These are phyloP conservation scores for Drosophila orosa DNA, from an alignment of 1,140 invertebrate genomes.

Conservation along the genomic window DNA sequence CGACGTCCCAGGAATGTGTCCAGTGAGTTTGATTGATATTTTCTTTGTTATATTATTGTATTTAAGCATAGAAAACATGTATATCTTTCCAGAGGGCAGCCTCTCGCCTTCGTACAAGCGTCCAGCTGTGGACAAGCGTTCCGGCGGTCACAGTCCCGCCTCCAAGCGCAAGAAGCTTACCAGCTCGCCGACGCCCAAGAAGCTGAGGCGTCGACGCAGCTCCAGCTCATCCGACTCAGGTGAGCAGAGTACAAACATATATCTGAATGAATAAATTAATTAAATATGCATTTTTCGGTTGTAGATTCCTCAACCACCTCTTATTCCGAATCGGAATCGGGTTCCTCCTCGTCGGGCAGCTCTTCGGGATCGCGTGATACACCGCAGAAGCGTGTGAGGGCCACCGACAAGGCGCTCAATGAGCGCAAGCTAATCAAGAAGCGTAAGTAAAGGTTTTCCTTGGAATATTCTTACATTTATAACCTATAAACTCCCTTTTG, in stretches of 20 bases:
- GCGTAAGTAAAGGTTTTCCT: constrained; percentile 49
- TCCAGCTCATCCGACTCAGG: constrained; percentile 85
- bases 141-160: constrained; percentile 63
- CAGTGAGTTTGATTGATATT: constrained; percentile 46
- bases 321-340: constrained; percentile 85
- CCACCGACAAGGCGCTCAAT: constrained; percentile 82
- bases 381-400: constrained; percentile 75
- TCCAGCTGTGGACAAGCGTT: constrained; percentile 57
- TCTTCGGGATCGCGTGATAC: constrained; percentile 83
- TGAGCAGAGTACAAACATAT: no score
- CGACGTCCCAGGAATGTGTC: constrained; percentile 66
- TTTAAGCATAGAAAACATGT: no score
- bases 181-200: constrained; percentile 62
- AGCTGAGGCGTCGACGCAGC: constrained; percentile 60
- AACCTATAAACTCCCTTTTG: not conserved
- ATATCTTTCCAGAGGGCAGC: constrained; percentile 68
- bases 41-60: no score
- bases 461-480: not conserved
- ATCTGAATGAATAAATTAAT: no score
- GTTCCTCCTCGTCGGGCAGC: constrained; percentile 86
- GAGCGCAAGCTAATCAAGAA: constrained; percentile 85
- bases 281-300: no score
- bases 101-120: constrained; percentile 72
- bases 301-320: constrained; percentile 85
- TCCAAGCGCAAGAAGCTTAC: constrained; percentile 71